phyloP scores from a whole-genome alignment of 2,888 invertebrate species.

The Drosophila antonietae region DNA sequence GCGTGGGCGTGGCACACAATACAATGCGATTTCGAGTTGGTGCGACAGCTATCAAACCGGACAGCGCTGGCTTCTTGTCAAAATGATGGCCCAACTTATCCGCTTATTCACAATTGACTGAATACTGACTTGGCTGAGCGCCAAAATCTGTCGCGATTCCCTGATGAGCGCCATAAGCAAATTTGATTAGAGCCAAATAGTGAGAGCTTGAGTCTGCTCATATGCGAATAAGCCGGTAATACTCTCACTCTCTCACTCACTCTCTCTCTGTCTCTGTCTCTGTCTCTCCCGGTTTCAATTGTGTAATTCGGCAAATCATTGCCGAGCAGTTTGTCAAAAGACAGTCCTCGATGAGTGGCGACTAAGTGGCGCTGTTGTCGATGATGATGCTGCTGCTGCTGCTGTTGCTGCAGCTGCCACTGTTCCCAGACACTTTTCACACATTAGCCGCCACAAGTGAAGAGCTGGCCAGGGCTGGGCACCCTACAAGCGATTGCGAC shows the following conservation, averaged over 20 bases:
- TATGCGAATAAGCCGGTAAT: slow-evolving; percentile 4
- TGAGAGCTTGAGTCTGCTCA: slow-evolving; percentile 4
- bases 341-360: slow-evolving; percentile 25
- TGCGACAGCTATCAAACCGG: slow-evolving; percentile 45
- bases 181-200: slow-evolving; percentile 41
- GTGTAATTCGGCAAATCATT: slow-evolving; percentile 45
- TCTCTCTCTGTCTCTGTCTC: background rate
- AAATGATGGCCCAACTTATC: slow-evolving; percentile 59
- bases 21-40: slow-evolving; percentile 53
- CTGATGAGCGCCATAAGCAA: slow-evolving; percentile 52
- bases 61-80: slow-evolving; percentile 49
- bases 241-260: background rate
- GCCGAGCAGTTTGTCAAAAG: slow-evolving; percentile 55
- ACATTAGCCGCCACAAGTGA: slow-evolving; percentile 49
- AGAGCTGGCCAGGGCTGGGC: background rate
- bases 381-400: slow-evolving; percentile 52
- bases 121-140: slow-evolving; percentile 45
- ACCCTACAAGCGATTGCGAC: slow-evolving; percentile 52
- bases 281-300: background rate
- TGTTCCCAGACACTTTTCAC: slow-evolving; percentile 62
- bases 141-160: slow-evolving; percentile 54
- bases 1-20: slow-evolving; percentile 46
- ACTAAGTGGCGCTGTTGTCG: slow-evolving; percentile 50
- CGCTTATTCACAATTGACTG: slow-evolving; percentile 74
- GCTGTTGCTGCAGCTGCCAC: slow-evolving; percentile 58